Evolutionary conservation across 2,888 invertebrate genomes (phyloP).

Genomic region (Carpatolechia fugitivella): DNA sequence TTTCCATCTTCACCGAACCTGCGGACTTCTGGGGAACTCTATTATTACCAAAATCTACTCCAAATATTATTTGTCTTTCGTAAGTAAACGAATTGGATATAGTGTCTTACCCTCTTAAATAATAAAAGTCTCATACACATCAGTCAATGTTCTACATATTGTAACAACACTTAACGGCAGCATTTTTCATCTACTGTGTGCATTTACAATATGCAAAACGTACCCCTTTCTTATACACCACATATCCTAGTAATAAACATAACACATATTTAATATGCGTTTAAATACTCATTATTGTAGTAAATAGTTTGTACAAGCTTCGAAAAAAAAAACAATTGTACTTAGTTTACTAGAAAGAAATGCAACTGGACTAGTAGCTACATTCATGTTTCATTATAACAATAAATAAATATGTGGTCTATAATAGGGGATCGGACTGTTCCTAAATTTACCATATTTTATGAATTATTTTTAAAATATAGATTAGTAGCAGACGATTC

Average conservation of each 20-base stretch:
- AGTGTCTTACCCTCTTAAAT: constrained; percentile 43
- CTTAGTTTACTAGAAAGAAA: constrained; percentile 29
- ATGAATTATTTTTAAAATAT: no score
- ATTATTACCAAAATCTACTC: neutral
- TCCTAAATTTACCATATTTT: no score
- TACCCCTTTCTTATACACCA: constrained; percentile 40
- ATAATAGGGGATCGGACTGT: no score
- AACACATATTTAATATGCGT: constrained; percentile 16
- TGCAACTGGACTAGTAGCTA: constrained; percentile 42
- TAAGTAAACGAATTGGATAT: constrained; percentile 6
- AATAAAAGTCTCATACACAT: constrained; percentile 67
- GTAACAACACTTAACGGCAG: constrained; percentile 23
- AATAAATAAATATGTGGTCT: constrained; percentile 42
- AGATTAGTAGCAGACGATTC: no score
- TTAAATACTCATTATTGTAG: constrained; percentile 17
- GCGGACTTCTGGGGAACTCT: neutral
- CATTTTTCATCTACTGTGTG: constrained; percentile 8
- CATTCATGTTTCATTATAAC: constrained; percentile 19
- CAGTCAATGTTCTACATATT: constrained; percentile 49
- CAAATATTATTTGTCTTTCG: neutral
- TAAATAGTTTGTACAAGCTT: neutral
- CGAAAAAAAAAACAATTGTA: constrained; percentile 28
- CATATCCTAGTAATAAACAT: constrained; percentile 20
- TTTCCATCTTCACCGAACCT: constrained; percentile 5
- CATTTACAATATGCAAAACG: constrained; percentile 36